Evolutionary conservation across 2,113 vertebrate species (phyloP).

Genomic region (Forbesichthys papilliferus): DNA sequence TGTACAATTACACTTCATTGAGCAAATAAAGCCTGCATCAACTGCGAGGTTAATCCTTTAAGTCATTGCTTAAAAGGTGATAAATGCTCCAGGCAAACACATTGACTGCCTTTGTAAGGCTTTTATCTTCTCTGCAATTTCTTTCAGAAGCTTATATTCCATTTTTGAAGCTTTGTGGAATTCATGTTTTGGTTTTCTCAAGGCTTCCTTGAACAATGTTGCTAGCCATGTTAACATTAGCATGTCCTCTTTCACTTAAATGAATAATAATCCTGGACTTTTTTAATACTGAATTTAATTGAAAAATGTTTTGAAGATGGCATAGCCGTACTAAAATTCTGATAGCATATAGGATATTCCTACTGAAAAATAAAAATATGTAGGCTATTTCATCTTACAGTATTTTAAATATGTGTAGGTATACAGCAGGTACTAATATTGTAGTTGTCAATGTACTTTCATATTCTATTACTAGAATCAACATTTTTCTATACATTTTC

Average conservation of each 20-base stretch:
- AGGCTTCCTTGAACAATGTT: constrained; percentile 57
- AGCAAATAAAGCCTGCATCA: constrained; percentile 52
- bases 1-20: constrained; percentile 59
- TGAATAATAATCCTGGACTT: constrained; percentile 7
- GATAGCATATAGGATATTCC: too few relatives aligned
- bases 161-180: constrained; percentile 27
- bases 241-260: constrained; percentile 45
- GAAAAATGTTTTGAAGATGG: too few relatives aligned
- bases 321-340: too few relatives aligned
- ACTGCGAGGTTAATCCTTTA: constrained; percentile 63
- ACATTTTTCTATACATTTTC: too few relatives aligned
- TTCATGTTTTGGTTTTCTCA: constrained; percentile 50
- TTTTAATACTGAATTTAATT: constrained; percentile 18
- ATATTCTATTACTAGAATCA: too few relatives aligned
- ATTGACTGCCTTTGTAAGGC: constrained; percentile 31
- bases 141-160: constrained; percentile 31
- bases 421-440: too few relatives aligned
- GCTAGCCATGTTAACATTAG: constrained; percentile 54
- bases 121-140: constrained; percentile 36
- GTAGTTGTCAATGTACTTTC: too few relatives aligned
- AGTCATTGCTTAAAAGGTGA: constrained; percentile 44
- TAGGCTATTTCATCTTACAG: too few relatives aligned
- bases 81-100: constrained; percentile 60
- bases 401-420: too few relatives aligned
- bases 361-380: too few relatives aligned